A percentile compares a stretch with the other conserved stretches of the same genome.
phyloP scores from a whole-genome alignment of 92 coral and sea anemone genomes.

The Palythoa grandis region DNA sequence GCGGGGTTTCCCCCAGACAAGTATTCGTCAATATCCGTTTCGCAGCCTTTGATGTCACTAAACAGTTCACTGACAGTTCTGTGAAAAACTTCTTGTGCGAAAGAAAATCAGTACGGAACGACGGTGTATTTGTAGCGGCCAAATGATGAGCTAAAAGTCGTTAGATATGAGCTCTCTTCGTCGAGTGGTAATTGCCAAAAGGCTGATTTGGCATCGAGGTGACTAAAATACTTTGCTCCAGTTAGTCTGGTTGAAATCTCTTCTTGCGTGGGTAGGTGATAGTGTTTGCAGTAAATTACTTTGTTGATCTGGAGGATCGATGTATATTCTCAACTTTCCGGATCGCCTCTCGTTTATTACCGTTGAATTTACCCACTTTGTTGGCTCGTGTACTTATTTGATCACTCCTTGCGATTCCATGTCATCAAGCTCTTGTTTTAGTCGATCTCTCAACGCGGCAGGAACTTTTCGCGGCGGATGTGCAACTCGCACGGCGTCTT shows the following conservation, averaged over 20 bases:
- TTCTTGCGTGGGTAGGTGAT: constrained; percentile 68
- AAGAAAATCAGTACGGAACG: constrained; percentile 55
- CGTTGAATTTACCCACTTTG: too few relatives aligned
- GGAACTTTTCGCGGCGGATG: constrained; percentile 43
- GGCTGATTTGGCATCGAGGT: constrained; percentile 55
- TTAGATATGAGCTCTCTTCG: constrained; percentile 58
- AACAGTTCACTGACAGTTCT: constrained; percentile 54
- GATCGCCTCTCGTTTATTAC: constrained; percentile 43
- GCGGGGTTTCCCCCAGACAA: constrained; percentile 65
- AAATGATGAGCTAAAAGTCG: constrained; percentile 67
- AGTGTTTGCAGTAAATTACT: constrained; percentile 48
- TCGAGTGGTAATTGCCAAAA: constrained; percentile 62
- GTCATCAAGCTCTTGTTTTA: too few relatives aligned
- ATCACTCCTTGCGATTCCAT: too few relatives aligned
- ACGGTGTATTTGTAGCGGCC: constrained; percentile 54
- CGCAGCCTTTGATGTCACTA: constrained; percentile 56
- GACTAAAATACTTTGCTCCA: constrained; percentile 32
- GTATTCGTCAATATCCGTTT: constrained; percentile 63
- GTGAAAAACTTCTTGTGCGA: constrained; percentile 53
- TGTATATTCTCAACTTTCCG: constrained; percentile 63
- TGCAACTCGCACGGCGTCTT: not conserved
- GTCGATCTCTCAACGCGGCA: too few relatives aligned
- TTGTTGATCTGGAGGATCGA: constrained; percentile 68
- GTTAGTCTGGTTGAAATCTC: constrained; percentile 61
- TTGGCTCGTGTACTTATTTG: too few relatives aligned